phyloP scores from a whole-genome alignment of 1,140 invertebrate genomes.

The Eriosoma lanigerum region DNA sequence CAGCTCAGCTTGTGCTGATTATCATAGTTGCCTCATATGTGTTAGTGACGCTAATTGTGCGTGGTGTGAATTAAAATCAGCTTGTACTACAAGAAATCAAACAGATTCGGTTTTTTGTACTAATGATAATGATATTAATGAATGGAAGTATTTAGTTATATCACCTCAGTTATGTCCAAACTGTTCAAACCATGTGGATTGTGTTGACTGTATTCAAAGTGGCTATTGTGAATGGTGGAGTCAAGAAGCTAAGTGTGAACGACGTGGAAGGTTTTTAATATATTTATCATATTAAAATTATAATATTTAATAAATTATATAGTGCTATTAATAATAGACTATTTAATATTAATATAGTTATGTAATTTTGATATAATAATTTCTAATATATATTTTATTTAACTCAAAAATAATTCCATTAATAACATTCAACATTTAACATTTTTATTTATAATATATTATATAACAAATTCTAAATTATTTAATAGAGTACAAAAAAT shows the following conservation, averaged over 20 bases:
- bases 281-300: not conserved
- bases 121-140: constrained; percentile 57
- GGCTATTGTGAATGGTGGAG: constrained; percentile 84
- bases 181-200: constrained; percentile 86
- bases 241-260: constrained; percentile 77
- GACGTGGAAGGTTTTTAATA: constrained; percentile 67
- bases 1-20: constrained; percentile 69
- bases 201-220: constrained; percentile 71
- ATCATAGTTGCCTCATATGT: constrained; percentile 84
- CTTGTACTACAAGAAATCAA: constrained; percentile 65
- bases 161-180: constrained; percentile 79
- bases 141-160: constrained; percentile 78
- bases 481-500: too few relatives aligned
- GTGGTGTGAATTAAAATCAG: constrained; percentile 77
- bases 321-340: too few relatives aligned
- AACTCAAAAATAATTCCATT: too few relatives aligned
- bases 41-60: constrained; percentile 85
- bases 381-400: too few relatives aligned
- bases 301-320: too few relatives aligned
- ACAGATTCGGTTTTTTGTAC: constrained; percentile 68
- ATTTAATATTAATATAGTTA: too few relatives aligned
- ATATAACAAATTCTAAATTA: too few relatives aligned
- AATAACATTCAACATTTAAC: too few relatives aligned
- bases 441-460: too few relatives aligned
- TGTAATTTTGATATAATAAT: too few relatives aligned